Evolutionary conservation across 2,113 vertebrate species (phyloP).

Genomic region (Platichthys stellatus): DNA sequence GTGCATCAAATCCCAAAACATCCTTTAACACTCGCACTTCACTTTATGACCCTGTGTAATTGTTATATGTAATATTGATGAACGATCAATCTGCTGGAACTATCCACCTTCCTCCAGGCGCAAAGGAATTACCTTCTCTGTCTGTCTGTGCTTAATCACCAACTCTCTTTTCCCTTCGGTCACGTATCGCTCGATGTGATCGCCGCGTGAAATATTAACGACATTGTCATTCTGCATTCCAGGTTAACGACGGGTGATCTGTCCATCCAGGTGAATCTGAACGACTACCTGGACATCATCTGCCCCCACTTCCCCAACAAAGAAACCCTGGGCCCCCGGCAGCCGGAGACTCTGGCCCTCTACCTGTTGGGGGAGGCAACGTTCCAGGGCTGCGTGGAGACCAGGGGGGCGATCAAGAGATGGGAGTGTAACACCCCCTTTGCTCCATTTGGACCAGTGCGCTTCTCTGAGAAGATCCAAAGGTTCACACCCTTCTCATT

Average conservation of each 20-base stretch:
- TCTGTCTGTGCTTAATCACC: constrained; percentile 38
- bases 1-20: constrained; percentile 30
- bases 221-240: constrained; percentile 32
- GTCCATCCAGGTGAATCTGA: constrained; percentile 92
- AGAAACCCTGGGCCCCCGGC: constrained; percentile 35
- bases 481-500: constrained; percentile 97
- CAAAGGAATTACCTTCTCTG: constrained; percentile 31
- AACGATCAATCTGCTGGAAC: constrained; percentile 37
- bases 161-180: constrained; percentile 3
- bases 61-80: constrained; percentile 52
- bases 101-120: constrained; percentile 39
- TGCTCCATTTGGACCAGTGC: constrained; percentile 90
- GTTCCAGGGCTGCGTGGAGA: constrained; percentile 91
- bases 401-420: constrained; percentile 90
- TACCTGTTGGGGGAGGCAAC: constrained; percentile 91
- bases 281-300: constrained; percentile 98
- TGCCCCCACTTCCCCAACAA: constrained; percentile 88
- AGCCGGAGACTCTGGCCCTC: constrained; percentile 90
- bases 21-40: constrained; percentile 26
- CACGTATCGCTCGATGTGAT: constrained; percentile 24
- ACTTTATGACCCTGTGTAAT: constrained; percentile 34
- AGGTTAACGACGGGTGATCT: constrained; percentile 91
- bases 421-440: constrained; percentile 96
- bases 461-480: constrained; percentile 98
- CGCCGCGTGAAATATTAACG: constrained; percentile 50